A percentile compares a stretch with the other conserved stretches of the same genome.
phyloP scores from a whole-genome alignment of 2,888 invertebrate species.

The Spicauda simplicius region DNA sequence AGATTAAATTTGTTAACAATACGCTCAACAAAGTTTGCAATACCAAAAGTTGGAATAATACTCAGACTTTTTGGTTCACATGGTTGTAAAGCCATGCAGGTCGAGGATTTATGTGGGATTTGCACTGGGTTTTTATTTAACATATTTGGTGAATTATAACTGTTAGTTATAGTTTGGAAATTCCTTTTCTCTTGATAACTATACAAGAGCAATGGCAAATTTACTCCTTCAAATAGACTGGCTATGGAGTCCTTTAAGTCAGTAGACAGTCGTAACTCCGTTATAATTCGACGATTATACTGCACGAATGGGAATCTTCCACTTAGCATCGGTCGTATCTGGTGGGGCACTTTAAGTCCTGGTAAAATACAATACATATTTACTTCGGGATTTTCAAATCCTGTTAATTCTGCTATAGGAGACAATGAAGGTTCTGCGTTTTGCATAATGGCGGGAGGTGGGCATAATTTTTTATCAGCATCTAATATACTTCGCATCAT shows the following conservation, averaged over 20 bases:
- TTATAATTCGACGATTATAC: neutral
- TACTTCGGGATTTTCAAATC: neutral
- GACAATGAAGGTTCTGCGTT: slow-evolving; percentile 44
- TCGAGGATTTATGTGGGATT: slow-evolving; percentile 12
- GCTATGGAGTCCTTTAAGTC: neutral
- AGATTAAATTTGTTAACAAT: slow-evolving; percentile 1
- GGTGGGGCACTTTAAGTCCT: neutral
- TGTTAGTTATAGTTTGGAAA: neutral
- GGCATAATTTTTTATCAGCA: slow-evolving; percentile 40
- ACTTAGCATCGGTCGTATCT: slow-evolving; percentile 12
- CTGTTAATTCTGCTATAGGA: slow-evolving; percentile 6
- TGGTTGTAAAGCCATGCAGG: slow-evolving; percentile 49
- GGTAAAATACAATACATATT: neutral
- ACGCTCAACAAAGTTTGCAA: neutral
- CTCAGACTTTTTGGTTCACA: slow-evolving; percentile 39
- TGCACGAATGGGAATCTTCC: neutral
- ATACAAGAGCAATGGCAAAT: neutral
- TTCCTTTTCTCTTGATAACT: neutral
- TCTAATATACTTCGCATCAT: slow-evolving; percentile 58
- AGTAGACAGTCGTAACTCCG: neutral
- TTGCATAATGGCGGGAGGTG: slow-evolving; percentile 40
- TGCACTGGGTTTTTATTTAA: neutral
- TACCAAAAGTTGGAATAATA: neutral
- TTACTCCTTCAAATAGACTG: neutral
- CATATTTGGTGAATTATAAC: neutral